These are phyloP conservation scores for Gadopsis marmoratus DNA, from an alignment of 2,797 vertebrate genomes.

Conservation along the genomic window DNA sequence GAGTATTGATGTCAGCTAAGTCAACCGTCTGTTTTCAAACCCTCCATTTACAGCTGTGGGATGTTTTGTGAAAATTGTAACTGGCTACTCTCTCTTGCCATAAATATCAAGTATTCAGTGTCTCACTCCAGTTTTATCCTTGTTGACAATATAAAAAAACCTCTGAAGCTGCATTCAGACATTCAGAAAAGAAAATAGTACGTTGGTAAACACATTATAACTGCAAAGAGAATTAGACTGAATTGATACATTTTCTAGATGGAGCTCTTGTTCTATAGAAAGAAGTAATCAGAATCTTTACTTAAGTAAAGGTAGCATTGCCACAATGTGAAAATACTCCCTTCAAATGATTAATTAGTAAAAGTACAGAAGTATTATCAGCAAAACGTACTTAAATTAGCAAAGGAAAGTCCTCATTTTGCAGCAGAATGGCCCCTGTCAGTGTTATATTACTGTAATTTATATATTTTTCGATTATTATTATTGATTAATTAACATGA, in stretches of 20 bases:
- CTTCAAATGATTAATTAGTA: background rate
- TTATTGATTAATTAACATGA: background rate
- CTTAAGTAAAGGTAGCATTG: background rate
- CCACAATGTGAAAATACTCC: background rate
- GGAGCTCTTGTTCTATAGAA: background rate
- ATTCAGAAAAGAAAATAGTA: background rate
- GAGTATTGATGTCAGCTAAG: too few species aligned
- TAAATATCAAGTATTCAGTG: background rate
- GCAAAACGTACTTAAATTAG: background rate
- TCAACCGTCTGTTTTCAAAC: constrained; percentile 1
- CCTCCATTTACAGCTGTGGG: constrained; percentile 9
- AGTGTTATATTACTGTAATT: background rate
- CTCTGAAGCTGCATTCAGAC: background rate
- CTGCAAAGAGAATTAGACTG: background rate
- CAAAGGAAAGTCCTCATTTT: too few species aligned
- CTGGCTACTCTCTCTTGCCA: background rate
- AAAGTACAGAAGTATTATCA: background rate
- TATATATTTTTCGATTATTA: background rate
- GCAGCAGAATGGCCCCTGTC: background rate
- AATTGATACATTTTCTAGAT: background rate
- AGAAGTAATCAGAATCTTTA: background rate
- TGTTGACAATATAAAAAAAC: background rate
- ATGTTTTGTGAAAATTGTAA: background rate
- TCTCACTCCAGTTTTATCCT: background rate
- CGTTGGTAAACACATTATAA: background rate